These are phyloP conservation scores for Heliangelus exortis DNA, from an alignment of 2,797 vertebrate genomes.

Conservation along the genomic window DNA sequence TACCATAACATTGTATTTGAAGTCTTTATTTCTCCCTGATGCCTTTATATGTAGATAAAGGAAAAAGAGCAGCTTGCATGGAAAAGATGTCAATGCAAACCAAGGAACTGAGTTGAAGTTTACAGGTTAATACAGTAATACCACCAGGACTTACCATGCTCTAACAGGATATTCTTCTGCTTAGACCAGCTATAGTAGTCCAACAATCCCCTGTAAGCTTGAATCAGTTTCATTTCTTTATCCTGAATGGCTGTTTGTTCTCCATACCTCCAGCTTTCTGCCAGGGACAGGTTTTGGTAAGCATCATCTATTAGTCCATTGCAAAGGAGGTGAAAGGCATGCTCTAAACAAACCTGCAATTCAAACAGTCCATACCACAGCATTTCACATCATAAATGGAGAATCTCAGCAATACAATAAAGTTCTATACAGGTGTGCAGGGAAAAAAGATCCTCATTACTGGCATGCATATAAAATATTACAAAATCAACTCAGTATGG, in stretches of 20 bases:
- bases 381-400: neutral
- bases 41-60: neutral
- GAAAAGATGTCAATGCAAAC: neutral
- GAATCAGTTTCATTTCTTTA: slow-evolving; percentile 81
- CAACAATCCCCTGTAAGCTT: slow-evolving; percentile 88
- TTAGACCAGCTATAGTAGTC: slow-evolving; percentile 88
- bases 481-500: neutral
- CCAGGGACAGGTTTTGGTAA: slow-evolving; percentile 79
- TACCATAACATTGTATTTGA: neutral
- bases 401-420: neutral
- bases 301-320: slow-evolving; percentile 84
- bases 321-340: slow-evolving; percentile 86
- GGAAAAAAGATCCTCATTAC: neutral
- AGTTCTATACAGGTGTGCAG: neutral
- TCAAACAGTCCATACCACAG: neutral
- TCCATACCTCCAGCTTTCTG: slow-evolving; percentile 89
- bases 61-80: neutral
- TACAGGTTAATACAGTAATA: neutral
- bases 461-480: neutral
- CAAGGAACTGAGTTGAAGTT: neutral
- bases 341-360: slow-evolving; percentile 88
- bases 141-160: slow-evolving; percentile 74
- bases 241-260: slow-evolving; percentile 77
- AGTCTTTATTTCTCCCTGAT: neutral
- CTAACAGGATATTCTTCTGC: slow-evolving; percentile 72